These are phyloP conservation scores for Cyclophora punctaria DNA, from an alignment of 2,888 invertebrate species.

Conservation along the genomic window DNA sequence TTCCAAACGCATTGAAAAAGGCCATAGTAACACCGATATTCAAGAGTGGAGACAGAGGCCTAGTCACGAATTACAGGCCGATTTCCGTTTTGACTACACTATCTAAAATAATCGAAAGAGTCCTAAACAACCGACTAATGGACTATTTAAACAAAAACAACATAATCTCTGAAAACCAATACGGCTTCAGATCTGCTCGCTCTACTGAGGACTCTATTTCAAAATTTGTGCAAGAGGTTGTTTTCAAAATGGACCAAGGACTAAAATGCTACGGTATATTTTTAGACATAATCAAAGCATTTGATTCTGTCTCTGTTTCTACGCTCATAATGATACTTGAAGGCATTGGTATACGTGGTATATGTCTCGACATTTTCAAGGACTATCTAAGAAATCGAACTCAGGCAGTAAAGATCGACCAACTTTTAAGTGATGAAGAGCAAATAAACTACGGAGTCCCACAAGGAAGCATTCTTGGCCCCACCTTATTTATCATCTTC, in stretches of 20 bases:
- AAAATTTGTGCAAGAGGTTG: not conserved
- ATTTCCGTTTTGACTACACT: not conserved
- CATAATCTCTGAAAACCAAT: not conserved
- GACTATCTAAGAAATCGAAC: constrained; percentile 1
- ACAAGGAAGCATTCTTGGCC: constrained; percentile 6
- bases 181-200: not conserved
- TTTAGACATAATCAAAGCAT: not conserved
- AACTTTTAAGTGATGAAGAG: not conserved
- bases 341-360: not conserved
- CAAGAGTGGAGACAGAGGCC: not conserved
- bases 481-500: not conserved
- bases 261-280: not conserved
- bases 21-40: not conserved
- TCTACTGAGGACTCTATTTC: not conserved
- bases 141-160: not conserved
- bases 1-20: not conserved
- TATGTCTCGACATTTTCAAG: not conserved
- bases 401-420: constrained; percentile 1
- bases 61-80: not conserved
- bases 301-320: not conserved
- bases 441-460: constrained; percentile 1
- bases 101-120: not conserved
- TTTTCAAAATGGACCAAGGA: not conserved
- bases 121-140: not conserved
- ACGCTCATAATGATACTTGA: not conserved